These are phyloP conservation scores for Platycnemis pennipes DNA, from an alignment of 2,888 invertebrate species.

Conservation along the genomic window DNA sequence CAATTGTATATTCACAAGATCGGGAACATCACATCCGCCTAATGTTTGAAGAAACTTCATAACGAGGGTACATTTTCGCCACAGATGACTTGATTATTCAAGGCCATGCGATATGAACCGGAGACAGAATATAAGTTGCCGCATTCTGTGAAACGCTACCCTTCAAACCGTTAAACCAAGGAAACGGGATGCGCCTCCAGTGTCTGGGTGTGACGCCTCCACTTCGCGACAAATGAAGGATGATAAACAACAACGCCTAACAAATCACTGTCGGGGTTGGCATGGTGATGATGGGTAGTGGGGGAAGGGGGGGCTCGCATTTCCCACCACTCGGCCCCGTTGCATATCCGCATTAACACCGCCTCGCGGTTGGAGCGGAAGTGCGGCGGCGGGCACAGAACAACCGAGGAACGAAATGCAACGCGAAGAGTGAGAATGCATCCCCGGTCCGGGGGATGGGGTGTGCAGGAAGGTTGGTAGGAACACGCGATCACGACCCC, in stretches of 20 bases:
- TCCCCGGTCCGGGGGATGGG: background rate
- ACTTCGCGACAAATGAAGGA: background rate
- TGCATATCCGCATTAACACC: conserved; percentile 20
- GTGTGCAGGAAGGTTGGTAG: background rate
- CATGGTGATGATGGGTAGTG: background rate
- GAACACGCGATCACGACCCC: background rate
- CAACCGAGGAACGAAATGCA: background rate
- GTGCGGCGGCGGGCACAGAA: background rate
- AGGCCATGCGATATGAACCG: too few species aligned
- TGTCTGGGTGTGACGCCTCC: background rate
- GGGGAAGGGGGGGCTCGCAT: background rate
- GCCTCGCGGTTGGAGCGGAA: background rate
- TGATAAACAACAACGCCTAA: background rate
- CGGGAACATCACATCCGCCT: too few species aligned
- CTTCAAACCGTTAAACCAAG: background rate
- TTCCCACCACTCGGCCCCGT: background rate
- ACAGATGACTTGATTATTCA: too few species aligned
- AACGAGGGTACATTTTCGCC: too few species aligned
- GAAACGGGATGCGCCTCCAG: background rate
- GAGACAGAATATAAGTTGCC: too few species aligned
- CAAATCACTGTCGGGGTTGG: conserved; percentile 16
- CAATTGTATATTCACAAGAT: too few species aligned
- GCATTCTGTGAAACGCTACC: background rate
- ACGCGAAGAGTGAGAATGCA: background rate
- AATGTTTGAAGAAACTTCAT: too few species aligned